A percentile compares a stretch with the other conserved stretches of the same genome.
Evolutionary conservation across 2,888 invertebrate genomes (phyloP).

Genomic region (Rhaphigaster nebulosa): DNA sequence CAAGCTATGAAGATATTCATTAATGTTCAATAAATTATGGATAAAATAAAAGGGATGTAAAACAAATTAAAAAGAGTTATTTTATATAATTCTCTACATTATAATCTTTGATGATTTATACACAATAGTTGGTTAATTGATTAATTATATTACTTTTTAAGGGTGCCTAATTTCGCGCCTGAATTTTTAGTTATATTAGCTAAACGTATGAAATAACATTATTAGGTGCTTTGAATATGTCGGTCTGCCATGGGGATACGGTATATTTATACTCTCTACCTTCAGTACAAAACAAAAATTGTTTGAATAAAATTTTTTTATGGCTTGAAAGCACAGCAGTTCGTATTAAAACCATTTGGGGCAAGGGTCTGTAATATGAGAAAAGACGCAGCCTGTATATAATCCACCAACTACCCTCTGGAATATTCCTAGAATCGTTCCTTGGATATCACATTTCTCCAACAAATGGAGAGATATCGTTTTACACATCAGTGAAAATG

Average conservation of each 20-base stretch:
- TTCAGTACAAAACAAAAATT: neutral
- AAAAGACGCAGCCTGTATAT: neutral
- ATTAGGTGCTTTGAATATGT: no score
- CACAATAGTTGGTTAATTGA: no score
- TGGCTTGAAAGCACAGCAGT: neutral
- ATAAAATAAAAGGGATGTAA: no score
- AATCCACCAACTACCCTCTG: neutral
- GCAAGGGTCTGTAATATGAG: neutral
- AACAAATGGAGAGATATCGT: neutral
- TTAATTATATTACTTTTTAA: no score
- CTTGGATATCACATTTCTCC: neutral
- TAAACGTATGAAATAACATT: no score
- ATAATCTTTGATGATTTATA: no score
- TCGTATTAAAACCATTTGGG: neutral
- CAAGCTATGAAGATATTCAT: no score
- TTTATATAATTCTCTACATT: no score
- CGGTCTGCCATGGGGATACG: neutral
- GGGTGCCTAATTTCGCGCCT: no score
- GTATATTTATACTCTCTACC: neutral
- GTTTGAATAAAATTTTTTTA: neutral
- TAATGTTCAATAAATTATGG: no score
- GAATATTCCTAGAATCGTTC: constrained; percentile 18
- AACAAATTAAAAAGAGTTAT: no score
- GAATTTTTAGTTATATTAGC: no score
- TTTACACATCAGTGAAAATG: neutral